Evolutionary conservation across 2,113 vertebrate species (phyloP).

Genomic region (Bubo scandiacus): DNA sequence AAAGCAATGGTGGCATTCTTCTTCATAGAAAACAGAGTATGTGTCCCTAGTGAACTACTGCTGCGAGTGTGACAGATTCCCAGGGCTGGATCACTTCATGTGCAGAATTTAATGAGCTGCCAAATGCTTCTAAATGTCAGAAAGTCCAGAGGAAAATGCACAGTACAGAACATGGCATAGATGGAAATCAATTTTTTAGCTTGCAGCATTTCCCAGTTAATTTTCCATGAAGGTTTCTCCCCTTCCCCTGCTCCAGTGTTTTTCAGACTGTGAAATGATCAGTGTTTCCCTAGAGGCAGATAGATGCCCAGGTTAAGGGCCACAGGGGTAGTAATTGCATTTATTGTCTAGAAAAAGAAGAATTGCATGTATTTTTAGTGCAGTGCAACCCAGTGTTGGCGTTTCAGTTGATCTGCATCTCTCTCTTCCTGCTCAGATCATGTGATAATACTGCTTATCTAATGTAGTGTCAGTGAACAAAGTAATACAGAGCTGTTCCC

Average conservation of each 20-base stretch:
- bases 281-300: neutral
- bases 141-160: neutral
- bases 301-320: neutral
- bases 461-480: neutral
- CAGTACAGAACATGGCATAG: neutral
- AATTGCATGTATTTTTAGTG: neutral
- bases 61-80: neutral
- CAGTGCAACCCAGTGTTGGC: fast-evolving
- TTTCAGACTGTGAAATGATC: neutral
- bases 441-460: neutral
- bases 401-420: neutral
- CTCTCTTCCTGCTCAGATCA: neutral
- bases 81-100: neutral
- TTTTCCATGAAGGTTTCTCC: slow-evolving; percentile 28
- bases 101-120: slow-evolving; percentile 32
- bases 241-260: neutral
- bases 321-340: neutral
- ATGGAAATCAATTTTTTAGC: neutral
- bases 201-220: slow-evolving; percentile 2
- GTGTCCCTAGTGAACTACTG: neutral
- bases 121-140: neutral
- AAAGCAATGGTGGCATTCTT: neutral
- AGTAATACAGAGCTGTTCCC: neutral
- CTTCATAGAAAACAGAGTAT: neutral
- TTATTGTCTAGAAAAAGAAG: neutral